A percentile compares a stretch with the other conserved stretches of the same genome.
Evolutionary conservation across 2,797 vertebrate species (phyloP).

Genomic region (Alectoris magna): DNA sequence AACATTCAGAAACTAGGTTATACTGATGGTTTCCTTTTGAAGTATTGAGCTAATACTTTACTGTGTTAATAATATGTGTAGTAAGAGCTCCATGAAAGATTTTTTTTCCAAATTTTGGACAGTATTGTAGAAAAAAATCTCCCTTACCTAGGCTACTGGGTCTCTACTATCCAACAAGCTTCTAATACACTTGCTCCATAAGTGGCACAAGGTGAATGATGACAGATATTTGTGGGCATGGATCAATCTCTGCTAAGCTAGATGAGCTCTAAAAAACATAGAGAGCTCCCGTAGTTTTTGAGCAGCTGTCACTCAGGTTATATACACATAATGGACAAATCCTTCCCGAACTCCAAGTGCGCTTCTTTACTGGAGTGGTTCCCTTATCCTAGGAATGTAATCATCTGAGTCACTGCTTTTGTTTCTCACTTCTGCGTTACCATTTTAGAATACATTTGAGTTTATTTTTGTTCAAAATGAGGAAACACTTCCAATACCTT

Average conservation of each 20-base stretch:
- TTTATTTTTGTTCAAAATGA: not conserved
- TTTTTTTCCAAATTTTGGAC: not conserved
- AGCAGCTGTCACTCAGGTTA: not conserved
- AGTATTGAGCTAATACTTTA: not conserved
- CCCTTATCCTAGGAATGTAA: not conserved
- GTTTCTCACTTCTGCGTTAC: not conserved
- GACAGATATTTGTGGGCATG: not conserved
- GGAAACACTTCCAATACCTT: not conserved
- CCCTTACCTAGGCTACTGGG: not conserved
- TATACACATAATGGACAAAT: not conserved
- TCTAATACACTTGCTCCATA: not conserved
- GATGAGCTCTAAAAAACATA: not conserved
- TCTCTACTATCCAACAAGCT: not conserved
- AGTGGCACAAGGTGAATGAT: not conserved
- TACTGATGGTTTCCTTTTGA: not conserved
- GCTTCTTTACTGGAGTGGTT: not conserved
- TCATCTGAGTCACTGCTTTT: not conserved
- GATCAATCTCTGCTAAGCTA: not conserved
- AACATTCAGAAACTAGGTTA: not conserved
- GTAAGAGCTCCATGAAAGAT: not conserved
- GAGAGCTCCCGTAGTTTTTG: fast-evolving
- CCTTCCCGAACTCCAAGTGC: not conserved
- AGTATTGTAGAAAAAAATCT: not conserved
- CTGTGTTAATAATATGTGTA: fast-evolving
- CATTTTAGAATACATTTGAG: not conserved